Percentiles rank a stretch among this genome's conserved stretches.
These are phyloP conservation scores for Danio rerio DNA, from an alignment of 2,113 vertebrate species.

Conservation along the genomic window GRCz12tu NC_133195.1:3378501-3379000, in stretches of 20 bases:
- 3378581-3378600: slow-evolving; percentile 3
- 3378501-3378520: no score
- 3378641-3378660: slow-evolving; percentile 95
- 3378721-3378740: slow-evolving; percentile 86
- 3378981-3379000: no score
- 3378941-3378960: no score
- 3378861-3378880: background rate
- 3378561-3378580: slow-evolving; percentile 9
- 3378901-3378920: no score
- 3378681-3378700: slow-evolving; percentile 97
- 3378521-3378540: no score
- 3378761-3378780: slow-evolving; percentile 1
- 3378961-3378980: no score
- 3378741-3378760: slow-evolving; percentile 60
- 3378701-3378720: slow-evolving; percentile 86
- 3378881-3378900: no score
- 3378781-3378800: background rate
- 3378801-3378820: background rate
- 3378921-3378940: no score
- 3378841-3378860: background rate
- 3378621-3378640: slow-evolving; percentile 94
- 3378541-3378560: background rate
- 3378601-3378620: background rate
- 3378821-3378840: background rate
- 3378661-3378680: slow-evolving; percentile 88